Evolutionary conservation across 2,888 invertebrate genomes (phyloP), one percentile per base, ranked within the genome.

Genomic region (Callosobruchus maculatus): DNA sequence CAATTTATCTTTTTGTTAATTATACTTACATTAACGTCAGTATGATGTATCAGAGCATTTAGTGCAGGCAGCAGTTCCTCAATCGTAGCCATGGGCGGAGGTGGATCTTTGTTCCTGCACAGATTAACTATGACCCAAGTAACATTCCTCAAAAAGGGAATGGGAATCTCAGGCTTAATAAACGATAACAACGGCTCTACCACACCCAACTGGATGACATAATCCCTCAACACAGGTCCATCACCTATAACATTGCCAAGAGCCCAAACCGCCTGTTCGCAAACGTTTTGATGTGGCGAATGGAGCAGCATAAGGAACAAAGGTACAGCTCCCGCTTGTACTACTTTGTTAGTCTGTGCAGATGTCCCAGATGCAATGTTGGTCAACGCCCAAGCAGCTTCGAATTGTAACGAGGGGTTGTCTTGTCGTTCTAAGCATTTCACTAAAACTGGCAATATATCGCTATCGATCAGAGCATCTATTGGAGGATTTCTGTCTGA

Each of bases 41-140:
- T 93, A 88, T 99, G 98, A 88, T 97, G 95, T 84, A 99, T 98
- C 79, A 99, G 93, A 83, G 94, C 90, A 86, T 94, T 95, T 73
- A 99, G 92, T 76, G 98, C 98, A 75, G 98, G 98, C 83, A 99
- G 91, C 84, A 99, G 93, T 88, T 97, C 96, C 82, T 92, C 92
- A 86, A 98, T 97, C 69, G 97, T 97, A 82, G 93, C 92, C 77
- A 94, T 91, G 75, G 96, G 94, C 77, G 98, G 98, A 66, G 98
- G 97, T 21, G 98, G 98, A 85, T 99, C 98, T 90, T 99, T 99
- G 90, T 96, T 98, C 83, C 99, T 93, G 90, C 99, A 99, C 85
- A 99, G 90, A 89, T 99, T 99, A 70, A 99, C 99, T 86, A 99
- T 97, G 21, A 99, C 99, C 99, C 99, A 99, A 70, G 99, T 98